These are phyloP conservation scores for Salminus brasiliensis DNA, from an alignment of 2,113 vertebrate species.

Conservation along the genomic window DNA sequence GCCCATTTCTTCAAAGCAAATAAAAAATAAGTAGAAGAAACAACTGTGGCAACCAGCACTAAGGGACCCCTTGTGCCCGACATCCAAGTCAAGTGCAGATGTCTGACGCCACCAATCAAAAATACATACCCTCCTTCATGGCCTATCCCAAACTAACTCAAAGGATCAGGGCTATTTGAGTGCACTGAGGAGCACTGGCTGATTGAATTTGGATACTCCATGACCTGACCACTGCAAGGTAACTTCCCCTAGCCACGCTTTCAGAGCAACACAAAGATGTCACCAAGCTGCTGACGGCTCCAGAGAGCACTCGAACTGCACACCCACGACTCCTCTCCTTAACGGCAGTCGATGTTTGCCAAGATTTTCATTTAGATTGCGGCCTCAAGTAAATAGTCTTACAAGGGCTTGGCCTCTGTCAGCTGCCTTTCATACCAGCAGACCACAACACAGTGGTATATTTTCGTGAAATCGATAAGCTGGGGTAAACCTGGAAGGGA, in stretches of 20 bases:
- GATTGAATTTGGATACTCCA: constrained; percentile 5
- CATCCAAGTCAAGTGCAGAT: background rate
- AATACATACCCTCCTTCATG: background rate
- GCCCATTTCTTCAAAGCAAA: background rate
- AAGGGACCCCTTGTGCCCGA: background rate
- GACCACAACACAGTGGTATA: constrained; percentile 11
- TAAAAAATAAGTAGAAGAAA: background rate
- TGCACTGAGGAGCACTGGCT: background rate
- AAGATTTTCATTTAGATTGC: constrained; percentile 60
- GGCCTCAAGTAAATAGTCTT: constrained; percentile 50
- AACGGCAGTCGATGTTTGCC: constrained; percentile 53
- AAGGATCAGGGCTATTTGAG: background rate
- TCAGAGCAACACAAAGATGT: constrained; percentile 34
- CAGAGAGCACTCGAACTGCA: constrained; percentile 37
- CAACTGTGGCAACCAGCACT: background rate
- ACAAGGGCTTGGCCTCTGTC: constrained; percentile 33
- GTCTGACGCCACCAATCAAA: background rate
- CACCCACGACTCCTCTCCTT: constrained; percentile 34
- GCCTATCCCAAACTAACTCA: background rate
- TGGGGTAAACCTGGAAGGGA: constrained; percentile 32
- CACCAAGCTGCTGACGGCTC: constrained; percentile 16
- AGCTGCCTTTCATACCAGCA: constrained; percentile 21
- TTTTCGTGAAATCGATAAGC: constrained; percentile 52
- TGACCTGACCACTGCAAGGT: background rate
- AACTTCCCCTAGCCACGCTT: constrained; percentile 20